Evolutionary conservation across 2,888 invertebrate genomes (phyloP).

Genomic region (Podotricha telesiphe): DNA sequence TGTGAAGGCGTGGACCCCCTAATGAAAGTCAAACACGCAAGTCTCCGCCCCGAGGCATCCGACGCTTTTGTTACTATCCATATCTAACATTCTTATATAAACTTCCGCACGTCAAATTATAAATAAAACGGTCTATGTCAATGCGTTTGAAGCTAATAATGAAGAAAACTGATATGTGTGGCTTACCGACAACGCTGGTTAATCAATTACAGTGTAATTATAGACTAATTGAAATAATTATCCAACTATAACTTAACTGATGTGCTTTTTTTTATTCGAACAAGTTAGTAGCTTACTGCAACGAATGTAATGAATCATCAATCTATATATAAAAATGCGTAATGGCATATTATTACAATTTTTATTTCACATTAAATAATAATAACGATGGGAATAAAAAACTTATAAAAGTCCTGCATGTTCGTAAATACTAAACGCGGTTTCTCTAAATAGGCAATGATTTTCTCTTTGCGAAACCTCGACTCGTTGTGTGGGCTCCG

Average conservation of each 20-base stretch:
- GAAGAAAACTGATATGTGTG: neutral
- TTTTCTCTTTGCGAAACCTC: constrained; percentile 54
- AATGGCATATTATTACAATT: neutral
- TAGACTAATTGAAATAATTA: neutral
- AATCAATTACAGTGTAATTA: neutral
- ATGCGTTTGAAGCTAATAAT: constrained; percentile 24
- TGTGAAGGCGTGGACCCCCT: constrained; percentile 64
- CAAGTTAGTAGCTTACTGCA: neutral
- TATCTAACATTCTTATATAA: constrained; percentile 40
- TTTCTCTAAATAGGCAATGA: constrained; percentile 32
- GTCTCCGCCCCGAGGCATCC: constrained; percentile 56
- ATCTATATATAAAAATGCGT: neutral
- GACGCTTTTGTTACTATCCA: constrained; percentile 49
- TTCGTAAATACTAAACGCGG: constrained; percentile 17
- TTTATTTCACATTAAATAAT: neutral
- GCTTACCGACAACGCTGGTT: neutral
- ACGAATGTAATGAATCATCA: neutral
- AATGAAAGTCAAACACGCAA: constrained; percentile 80
- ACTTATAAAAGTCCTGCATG: neutral
- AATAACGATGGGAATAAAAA: constrained; percentile 3
- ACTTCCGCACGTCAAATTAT: constrained; percentile 33
- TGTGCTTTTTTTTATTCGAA: neutral
- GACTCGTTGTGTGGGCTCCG: constrained; percentile 60
- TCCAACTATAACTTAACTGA: neutral
- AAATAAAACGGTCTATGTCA: constrained; percentile 27